phyloP scores from a whole-genome alignment of 2,888 invertebrate species.

The Acronicta psi region DNA sequence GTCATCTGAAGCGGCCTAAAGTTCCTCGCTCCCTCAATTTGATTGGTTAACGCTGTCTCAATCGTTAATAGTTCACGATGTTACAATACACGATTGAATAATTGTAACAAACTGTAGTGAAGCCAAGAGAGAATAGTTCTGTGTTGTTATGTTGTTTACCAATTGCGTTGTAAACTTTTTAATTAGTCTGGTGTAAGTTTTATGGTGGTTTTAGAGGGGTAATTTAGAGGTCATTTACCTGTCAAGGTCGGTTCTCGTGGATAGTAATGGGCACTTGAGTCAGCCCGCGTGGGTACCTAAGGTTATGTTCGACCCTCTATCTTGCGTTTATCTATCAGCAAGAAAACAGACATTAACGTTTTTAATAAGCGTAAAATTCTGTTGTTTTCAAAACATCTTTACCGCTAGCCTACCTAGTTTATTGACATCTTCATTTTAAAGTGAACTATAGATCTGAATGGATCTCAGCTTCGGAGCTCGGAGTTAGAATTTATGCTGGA shows the following conservation, averaged over 20 bases:
- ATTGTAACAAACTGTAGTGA: slow-evolving; percentile 43
- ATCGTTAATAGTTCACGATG: slow-evolving; percentile 42
- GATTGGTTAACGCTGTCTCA: slow-evolving; percentile 33
- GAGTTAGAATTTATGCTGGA: too few species aligned
- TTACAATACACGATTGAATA: slow-evolving; percentile 44
- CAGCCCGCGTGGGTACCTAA: too few species aligned
- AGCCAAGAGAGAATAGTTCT: slow-evolving; percentile 23
- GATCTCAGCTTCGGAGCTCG: too few species aligned
- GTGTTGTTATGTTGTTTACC: slow-evolving; percentile 12
- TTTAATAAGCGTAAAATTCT: too few species aligned
- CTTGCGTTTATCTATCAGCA: too few species aligned
- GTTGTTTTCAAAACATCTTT: too few species aligned
- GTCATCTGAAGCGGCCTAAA: slow-evolving; percentile 15
- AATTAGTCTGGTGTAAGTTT: slow-evolving; percentile 24
- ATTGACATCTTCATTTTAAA: too few species aligned
- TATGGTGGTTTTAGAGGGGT: slow-evolving; percentile 10
- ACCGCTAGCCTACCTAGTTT: too few species aligned
- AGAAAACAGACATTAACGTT: too few species aligned
- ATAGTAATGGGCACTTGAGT: too few species aligned
- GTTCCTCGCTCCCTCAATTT: slow-evolving; percentile 18
- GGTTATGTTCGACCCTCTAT: too few species aligned
- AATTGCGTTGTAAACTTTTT: slow-evolving; percentile 34
- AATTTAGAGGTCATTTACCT: slow-evolving; percentile 13
- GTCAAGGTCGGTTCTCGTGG: background rate
- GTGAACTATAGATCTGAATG: too few species aligned